Conservation (phyloP, 2,113 vertebrate genomes). For the human (Homo sapiens) region DNA sequence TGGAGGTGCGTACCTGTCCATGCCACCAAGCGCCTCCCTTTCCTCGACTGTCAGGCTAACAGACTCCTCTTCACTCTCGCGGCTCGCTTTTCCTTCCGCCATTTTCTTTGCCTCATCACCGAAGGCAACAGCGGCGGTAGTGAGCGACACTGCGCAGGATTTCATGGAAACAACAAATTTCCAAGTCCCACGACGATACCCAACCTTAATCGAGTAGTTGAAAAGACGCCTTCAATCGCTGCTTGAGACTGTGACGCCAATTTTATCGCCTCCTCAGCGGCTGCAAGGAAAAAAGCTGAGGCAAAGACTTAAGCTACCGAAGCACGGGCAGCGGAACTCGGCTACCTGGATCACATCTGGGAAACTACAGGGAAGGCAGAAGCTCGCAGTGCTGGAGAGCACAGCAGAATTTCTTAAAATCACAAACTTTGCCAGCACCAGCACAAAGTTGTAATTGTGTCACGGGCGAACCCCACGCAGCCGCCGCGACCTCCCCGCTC, state of each 20-base stretch:
- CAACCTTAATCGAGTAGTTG: not conserved
- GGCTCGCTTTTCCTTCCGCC: constrained; percentile 93
- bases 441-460: constrained; percentile 94
- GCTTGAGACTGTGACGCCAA: not conserved
- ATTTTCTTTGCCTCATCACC: constrained; percentile 97
- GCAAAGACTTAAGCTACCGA: not conserved
- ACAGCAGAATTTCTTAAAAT: constrained; percentile 79
- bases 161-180: constrained; percentile 87
- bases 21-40: constrained; percentile 84
- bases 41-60: constrained; percentile 92
- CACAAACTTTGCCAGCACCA: constrained; percentile 88
- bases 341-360: not conserved
- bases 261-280: not conserved
- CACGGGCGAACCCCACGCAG: constrained; percentile 88
- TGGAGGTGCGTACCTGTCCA: constrained; percentile 88
- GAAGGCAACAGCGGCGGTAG: constrained; percentile 79
- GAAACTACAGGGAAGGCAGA: constrained; percentile 8
- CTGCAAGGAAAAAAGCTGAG: not conserved
- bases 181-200: constrained; percentile 7
- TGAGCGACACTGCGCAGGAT: constrained; percentile 92
- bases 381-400: not conserved
- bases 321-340: not conserved
- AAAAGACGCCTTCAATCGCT: not conserved
- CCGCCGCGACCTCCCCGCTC: constrained; percentile 79
- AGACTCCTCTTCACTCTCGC: constrained; percentile 90